Conservation (phyloP, 2,113 vertebrate genomes). For the Ailurus styani region DNA sequence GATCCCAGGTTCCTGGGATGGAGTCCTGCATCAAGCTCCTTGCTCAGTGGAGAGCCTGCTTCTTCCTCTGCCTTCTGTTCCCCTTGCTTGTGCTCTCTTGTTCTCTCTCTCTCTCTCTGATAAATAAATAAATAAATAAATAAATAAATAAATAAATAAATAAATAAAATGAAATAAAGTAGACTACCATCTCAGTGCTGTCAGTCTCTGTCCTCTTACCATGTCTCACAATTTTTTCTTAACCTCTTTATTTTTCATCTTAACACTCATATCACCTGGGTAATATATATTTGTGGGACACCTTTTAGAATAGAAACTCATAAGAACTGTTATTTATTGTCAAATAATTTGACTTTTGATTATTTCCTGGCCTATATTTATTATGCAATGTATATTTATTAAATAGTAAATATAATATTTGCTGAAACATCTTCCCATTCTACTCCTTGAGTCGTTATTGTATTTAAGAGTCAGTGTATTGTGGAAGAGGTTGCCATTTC, state of each 20-base stretch:
- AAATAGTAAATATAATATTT: not conserved
- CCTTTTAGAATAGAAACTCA: not conserved
- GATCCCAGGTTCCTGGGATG: not conserved
- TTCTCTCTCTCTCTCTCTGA: no score
- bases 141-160: no score
- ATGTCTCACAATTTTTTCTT: not conserved
- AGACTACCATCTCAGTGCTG: not conserved
- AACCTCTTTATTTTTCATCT: not conserved
- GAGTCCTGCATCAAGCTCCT: not conserved
- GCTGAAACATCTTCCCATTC: not conserved
- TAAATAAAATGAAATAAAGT: not conserved
- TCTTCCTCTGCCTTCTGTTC: not conserved
- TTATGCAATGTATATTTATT: not conserved
- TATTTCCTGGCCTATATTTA: not conserved
- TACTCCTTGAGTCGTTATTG: not conserved
- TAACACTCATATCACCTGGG: not conserved
- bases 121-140: no score
- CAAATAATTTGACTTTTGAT: not conserved
- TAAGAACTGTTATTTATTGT: not conserved
- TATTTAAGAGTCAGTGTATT: not conserved
- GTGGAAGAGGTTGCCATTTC: not conserved
- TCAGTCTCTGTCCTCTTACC: not conserved
- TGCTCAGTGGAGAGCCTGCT: not conserved
- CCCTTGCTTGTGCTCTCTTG: not conserved
- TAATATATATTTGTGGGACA: not conserved